Evolutionary conservation across 2,888 invertebrate species (phyloP), one percentile per base, ranked within the genome.

Genomic region (Thyatira batis): DNA sequence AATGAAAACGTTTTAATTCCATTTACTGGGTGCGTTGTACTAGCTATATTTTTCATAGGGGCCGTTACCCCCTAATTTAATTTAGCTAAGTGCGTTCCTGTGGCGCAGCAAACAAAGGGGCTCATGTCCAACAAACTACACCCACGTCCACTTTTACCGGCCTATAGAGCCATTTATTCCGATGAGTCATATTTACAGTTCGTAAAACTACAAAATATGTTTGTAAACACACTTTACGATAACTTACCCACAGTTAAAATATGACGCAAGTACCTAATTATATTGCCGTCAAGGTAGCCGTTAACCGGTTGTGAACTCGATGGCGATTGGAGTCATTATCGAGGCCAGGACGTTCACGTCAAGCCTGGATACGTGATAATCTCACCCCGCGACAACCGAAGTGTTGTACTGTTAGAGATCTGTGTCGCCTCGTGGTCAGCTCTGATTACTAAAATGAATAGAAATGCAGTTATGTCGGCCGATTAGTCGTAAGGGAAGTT

Each of bases 81-180:
- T 91, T 89, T 89, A 71, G 77, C 88, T 87, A 80, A 92, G 89
- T 89, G 90, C 85, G 80, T 82, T 85, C 85, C 87, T 77, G 84
- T 84, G 77, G 82, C 82, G 82, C 77, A 66, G 76, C 80, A 87
- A 91, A 90, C 89, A 90, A 86, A 88, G 89, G 87, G 89, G 80
- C 87, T 84, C 70, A 71, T 78, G 85, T 72, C 84, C 86, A 85
- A 78, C 11, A n/a, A n/a, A n/a, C 80, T 78, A 79, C 87, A 79
- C 87, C 91, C 84, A 85, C 84, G 73, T 67, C 75, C 73, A 76
- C 81, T 78, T 80, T 83, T 78, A 82, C 73, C 73, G 74, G 72
- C 72, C 76, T 82, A 77, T 84, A 82, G 80, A 84, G 78, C 80
- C 81, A 87, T 88, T 85, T 86, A 86, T 82, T 81, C 69, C 69